phyloP scores from a whole-genome alignment of 2,888 invertebrate species.

The Aphodius granarius region DNA sequence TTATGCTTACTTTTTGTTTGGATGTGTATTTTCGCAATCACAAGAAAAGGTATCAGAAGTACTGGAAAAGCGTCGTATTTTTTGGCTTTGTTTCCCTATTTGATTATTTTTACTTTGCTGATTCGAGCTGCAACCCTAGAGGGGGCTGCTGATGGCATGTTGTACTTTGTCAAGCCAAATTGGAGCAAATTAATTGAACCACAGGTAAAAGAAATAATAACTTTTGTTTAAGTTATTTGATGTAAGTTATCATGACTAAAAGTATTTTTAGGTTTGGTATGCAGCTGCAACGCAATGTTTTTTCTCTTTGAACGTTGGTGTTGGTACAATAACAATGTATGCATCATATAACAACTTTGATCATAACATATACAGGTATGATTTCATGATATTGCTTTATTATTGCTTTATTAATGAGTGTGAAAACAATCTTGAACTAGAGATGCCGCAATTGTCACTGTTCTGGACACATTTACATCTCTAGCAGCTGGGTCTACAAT shows the following conservation, averaged over 20 bases:
- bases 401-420: neutral
- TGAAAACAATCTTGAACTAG: conserved; percentile 59
- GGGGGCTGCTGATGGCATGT: conserved; percentile 75
- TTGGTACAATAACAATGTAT: conserved; percentile 75
- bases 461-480: conserved; percentile 81
- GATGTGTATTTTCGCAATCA: conserved; percentile 68
- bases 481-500: conserved; percentile 80
- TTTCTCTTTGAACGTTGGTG: conserved; percentile 73
- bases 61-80: conserved; percentile 86
- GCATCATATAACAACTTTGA: conserved; percentile 72
- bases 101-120: conserved; percentile 73
- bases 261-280: conserved; percentile 64
- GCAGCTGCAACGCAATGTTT: conserved; percentile 75
- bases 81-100: conserved; percentile 84
- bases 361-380: conserved; percentile 53
- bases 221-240: neutral
- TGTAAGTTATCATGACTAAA: too few species aligned
- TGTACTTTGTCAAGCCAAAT: conserved; percentile 78
- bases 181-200: conserved; percentile 74
- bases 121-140: conserved; percentile 66
- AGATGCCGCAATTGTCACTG: conserved; percentile 79
- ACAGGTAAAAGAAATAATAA: conserved; percentile 47
- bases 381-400: neutral
- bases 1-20: conserved; percentile 69
- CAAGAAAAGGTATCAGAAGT: conserved; percentile 74